Percentiles rank a stretch among this genome's conserved stretches.
These are phyloP conservation scores for Coelopa pilipes DNA, from an alignment of 2,888 invertebrate genomes.

Conservation along the genomic window DNA sequence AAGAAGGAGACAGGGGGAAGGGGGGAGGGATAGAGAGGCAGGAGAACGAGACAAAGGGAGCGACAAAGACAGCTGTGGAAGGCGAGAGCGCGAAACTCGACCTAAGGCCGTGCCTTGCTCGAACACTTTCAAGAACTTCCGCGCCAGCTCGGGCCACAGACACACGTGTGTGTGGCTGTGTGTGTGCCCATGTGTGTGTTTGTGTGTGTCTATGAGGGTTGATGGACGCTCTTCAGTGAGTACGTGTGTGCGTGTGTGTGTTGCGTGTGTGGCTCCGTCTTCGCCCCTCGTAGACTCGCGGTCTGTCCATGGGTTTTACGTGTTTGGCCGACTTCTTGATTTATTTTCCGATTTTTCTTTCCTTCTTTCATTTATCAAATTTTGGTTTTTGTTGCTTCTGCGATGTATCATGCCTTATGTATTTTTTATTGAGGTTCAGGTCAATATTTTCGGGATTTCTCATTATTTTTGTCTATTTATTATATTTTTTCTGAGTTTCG, in stretches of 20 bases:
- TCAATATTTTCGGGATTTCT: too few relatives aligned
- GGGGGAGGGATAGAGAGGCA: not conserved
- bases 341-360: not conserved
- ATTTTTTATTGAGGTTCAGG: too few relatives aligned
- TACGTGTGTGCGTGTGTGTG: not conserved
- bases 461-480: too few relatives aligned
- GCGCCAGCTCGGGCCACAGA: not conserved
- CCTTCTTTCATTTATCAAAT: not conserved
- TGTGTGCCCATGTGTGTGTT: not conserved
- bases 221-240: not conserved
- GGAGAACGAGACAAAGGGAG: not conserved
- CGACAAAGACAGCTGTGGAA: too few relatives aligned
- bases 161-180: not conserved
- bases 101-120: not conserved
- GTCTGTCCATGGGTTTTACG: not conserved
- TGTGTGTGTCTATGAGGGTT: not conserved
- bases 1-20: not conserved
- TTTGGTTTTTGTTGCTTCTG: too few relatives aligned
- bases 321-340: not conserved
- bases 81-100: too few relatives aligned
- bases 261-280: not conserved
- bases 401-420: too few relatives aligned
- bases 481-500: too few relatives aligned
- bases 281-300: too few relatives aligned
- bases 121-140: not conserved